Percentiles rank a stretch among this genome's conserved stretches.
These are phyloP conservation scores for Geophilus truncorum DNA, from an alignment of 2,888 invertebrate genomes.

Conservation along the genomic window DNA sequence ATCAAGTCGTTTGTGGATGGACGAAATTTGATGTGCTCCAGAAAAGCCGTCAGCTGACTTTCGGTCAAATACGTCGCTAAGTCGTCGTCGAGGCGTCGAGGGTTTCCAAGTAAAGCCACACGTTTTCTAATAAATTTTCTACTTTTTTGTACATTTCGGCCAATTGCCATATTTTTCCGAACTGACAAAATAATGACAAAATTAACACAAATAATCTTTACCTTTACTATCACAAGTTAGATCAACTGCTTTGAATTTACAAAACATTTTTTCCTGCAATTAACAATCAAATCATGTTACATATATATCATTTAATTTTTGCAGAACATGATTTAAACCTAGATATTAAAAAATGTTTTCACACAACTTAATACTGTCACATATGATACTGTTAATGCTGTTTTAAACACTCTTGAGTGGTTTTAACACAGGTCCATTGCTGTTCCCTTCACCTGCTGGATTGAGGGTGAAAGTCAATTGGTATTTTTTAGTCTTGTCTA, in stretches of 20 bases:
- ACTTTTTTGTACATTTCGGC: too few relatives aligned
- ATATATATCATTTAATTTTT: too few relatives aligned
- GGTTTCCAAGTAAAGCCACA: too few relatives aligned
- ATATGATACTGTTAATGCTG: neutral
- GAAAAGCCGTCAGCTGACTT: too few relatives aligned
- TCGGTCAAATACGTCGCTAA: too few relatives aligned
- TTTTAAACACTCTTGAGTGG: slow-evolving; percentile 31
- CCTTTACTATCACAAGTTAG: neutral
- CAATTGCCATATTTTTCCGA: too few relatives aligned
- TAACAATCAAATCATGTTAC: neutral
- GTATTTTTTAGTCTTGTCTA: slow-evolving; percentile 84
- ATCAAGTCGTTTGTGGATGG: too few relatives aligned
- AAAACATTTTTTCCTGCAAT: neutral
- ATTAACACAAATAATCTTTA: neutral
- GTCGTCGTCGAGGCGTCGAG: too few relatives aligned
- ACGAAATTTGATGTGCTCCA: too few relatives aligned
- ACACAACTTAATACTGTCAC: neutral
- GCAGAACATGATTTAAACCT: neutral
- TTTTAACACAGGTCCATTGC: slow-evolving; percentile 26
- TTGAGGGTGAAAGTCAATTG: slow-evolving; percentile 83
- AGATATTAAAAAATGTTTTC: neutral
- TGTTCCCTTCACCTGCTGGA: neutral
- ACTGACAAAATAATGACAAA: too few relatives aligned
- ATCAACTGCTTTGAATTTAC: neutral
- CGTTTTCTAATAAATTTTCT: too few relatives aligned